phyloP scores from a whole-genome alignment of 2,888 invertebrate genomes.

The Drosophila parthenogenetica region DNA sequence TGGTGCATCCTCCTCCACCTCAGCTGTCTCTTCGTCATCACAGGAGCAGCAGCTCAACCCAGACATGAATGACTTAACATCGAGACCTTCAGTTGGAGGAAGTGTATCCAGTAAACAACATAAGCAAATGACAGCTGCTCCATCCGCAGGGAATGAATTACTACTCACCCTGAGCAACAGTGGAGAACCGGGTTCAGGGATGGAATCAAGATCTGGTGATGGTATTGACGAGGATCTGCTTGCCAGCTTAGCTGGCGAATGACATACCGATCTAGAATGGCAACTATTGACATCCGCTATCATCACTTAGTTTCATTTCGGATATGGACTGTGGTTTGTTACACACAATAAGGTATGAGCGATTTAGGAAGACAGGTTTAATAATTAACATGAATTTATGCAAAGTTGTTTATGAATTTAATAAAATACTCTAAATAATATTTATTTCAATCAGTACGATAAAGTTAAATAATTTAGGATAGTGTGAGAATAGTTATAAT shows the following conservation, averaged over 20 bases:
- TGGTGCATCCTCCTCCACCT: not conserved
- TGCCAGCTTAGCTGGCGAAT: constrained; percentile 76
- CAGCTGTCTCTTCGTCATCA: constrained; percentile 11
- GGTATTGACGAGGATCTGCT: constrained; percentile 71
- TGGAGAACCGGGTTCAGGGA: constrained; percentile 4
- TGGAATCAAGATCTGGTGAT: constrained; percentile 38
- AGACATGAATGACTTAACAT: constrained; percentile 14
- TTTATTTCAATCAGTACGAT: not conserved
- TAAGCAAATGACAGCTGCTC: constrained; percentile 11
- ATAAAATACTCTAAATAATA: not conserved
- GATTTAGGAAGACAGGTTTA: not conserved
- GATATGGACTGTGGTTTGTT: constrained; percentile 18
- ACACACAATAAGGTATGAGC: constrained; percentile 7
- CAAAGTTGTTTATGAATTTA: not conserved
- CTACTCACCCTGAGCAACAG: constrained; percentile 39
- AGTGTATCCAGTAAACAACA: constrained; percentile 25
- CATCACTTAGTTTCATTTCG: constrained; percentile 23
- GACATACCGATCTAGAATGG: constrained; percentile 41
- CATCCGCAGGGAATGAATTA: constrained; percentile 34
- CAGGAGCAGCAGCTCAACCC: constrained; percentile 30
- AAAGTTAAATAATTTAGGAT: not conserved
- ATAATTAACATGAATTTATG: not conserved
- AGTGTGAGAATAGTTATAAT: no score
- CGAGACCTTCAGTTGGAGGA: constrained; percentile 15
- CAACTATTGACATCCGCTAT: constrained; percentile 14